Evolutionary conservation across 2,797 vertebrate species (phyloP), one percentile per base, ranked within the genome.

Genomic region (Odontamblyopus rebecca): DNA sequence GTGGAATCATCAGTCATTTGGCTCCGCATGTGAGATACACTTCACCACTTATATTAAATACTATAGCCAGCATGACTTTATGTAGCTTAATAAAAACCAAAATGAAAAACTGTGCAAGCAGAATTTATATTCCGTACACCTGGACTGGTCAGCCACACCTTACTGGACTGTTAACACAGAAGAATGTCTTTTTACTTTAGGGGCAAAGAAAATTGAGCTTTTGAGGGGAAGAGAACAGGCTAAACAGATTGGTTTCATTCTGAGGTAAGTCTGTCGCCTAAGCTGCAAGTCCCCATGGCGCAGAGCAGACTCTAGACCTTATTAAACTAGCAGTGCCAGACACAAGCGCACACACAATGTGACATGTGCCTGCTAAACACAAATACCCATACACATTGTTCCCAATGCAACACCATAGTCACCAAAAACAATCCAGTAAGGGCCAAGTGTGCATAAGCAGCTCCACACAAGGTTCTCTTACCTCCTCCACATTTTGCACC

Each of bases 171-270:
- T 78, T 89, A 85, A 71, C 70, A 89, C 86, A 87, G 85, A 89
- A 88, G 90, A 68, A 93, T 92, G 87, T 90, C 90, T 92, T 89
- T 93, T 89, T 89, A 88, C 89, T 92, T 92, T 90, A 87, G 88
- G 90, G 88, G 90, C 87, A 88, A 86, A 87, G 73, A 88, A 92
- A 90, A 92, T 80, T 66, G 85, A 90, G 85, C 85, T 19, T 85
- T 90, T 87, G 79, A 89, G 86, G 91, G 89, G 89, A 91, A 86
- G 86, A 79, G 88, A 91, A 87, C 84, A 88, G 86, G 85, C 89
- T 90, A 89, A 92, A 92, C 93, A 94, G 93, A 94, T 93, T 93
- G 94, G 92, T 92, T 93, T 94, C 87, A 93, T 91, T 93, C 89
- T 89, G 89, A 92, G 87, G 91, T 93, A 93, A 95, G 91, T 89